Base-by-base conservation (phyloP, 2,113 vertebrate species). In the Tachycineta bicolor region DNA sequence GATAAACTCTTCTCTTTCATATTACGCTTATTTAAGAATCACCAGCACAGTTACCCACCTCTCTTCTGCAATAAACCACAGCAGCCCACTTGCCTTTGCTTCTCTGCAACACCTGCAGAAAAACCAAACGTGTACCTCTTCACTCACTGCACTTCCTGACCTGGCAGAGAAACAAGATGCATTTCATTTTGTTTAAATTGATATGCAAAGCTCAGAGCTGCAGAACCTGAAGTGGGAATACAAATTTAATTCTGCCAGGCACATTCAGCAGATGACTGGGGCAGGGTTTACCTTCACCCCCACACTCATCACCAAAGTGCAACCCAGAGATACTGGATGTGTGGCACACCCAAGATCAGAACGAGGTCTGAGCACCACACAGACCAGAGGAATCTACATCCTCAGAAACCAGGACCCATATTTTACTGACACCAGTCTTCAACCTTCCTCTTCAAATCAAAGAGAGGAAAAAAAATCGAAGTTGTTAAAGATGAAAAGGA, bases 171-270 rank as follows among this genome's bases (percentile, higher is more conserved):
- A 64, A 83, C 41, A 37, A 91, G 77, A 80, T 14, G 37, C 9
- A 80, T 59, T 47, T 67, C 17, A 43, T 84, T 75, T 79, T 60
- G 74, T n/a, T 94, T 65, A 73, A 87, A 91, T 10, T 80, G 49
- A 55, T 31, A 92, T 24, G 71, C 88, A 93, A 88, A 93, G 85
- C 75, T 85, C 70, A 83, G 75, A 93, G 68, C 63, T 46, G 55
- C 79, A 93, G 37, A 79, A 83, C 50, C 62, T 49, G 70, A 80
- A 80, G 75, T 39, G 21, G 37, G 70, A 88, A 79, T 29, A 83
- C 46, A 92, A 53, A 88, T 55, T 63, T 44, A 64, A 67, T 69
- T 76, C 67, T 83, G 70, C 26, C 71, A 76, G 24, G 50, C 46
- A 79, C n/a, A 70, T 63, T 47, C 69, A 87, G 44, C 33, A 56